Conservation (phyloP, 2,797 vertebrate species). For the Garrulus glandarius region DNA sequence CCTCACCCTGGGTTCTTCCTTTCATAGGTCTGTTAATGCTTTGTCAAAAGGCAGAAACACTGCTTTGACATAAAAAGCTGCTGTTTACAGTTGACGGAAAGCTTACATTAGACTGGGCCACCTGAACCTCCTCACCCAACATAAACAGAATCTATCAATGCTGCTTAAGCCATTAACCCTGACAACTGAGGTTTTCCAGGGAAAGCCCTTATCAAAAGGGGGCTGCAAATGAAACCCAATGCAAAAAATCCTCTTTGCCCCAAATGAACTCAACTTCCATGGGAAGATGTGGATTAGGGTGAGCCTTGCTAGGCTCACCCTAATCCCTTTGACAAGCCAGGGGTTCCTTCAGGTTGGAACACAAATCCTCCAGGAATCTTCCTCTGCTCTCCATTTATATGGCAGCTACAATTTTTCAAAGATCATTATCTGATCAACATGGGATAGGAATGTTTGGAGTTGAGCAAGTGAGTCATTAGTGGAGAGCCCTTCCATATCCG, state of each 20-base stretch:
- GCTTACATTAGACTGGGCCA: conserved; percentile 65
- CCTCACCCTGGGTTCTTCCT: conserved; percentile 15
- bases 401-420: conserved; percentile 34
- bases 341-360: conserved; percentile 8
- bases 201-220: conserved; percentile 48
- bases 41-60: conserved; percentile 46
- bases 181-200: conserved; percentile 72
- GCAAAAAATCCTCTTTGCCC: conserved; percentile 21
- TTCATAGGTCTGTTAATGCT: conserved; percentile 43
- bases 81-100: conserved; percentile 60
- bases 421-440: conserved; percentile 2
- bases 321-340: conserved; percentile 51
- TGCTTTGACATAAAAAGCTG: conserved; percentile 48
- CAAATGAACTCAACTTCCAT: background rate
- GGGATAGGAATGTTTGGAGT: conserved; percentile 1
- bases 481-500: background rate
- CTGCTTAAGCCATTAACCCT: conserved; percentile 69
- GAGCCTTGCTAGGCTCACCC: conserved; percentile 42
- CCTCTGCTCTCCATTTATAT: background rate
- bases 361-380: conserved; percentile 39
- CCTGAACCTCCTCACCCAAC: conserved; percentile 59
- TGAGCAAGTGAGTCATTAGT: background rate
- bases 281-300: background rate
- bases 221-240: background rate
- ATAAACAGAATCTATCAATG: conserved; percentile 73